phyloP scores from a whole-genome alignment of 1,140 invertebrate species.

The Drosophila elegans region DNA sequence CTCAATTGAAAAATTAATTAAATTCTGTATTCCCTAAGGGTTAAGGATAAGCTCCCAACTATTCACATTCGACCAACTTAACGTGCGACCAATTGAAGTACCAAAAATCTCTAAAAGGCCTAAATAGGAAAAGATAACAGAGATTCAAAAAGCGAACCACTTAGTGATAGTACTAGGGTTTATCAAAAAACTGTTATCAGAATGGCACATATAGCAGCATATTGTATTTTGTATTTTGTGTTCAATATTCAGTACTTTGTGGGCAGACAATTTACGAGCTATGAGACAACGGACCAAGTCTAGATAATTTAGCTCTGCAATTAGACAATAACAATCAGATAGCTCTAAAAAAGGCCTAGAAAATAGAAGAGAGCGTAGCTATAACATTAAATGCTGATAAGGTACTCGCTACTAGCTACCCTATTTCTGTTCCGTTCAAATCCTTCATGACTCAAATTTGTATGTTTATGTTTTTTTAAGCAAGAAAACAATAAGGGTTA shows the following conservation, averaged over 20 bases:
- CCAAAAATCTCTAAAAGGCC: slow-evolving; percentile 6
- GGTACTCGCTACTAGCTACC: no score
- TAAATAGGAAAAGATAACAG: not conserved
- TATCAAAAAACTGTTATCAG: slow-evolving; percentile 51
- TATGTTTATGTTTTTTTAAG: no score
- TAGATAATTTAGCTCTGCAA: slow-evolving; percentile 38
- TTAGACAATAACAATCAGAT: slow-evolving; percentile 49
- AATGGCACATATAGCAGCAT: slow-evolving; percentile 68
- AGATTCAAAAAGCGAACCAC: slow-evolving; percentile 6
- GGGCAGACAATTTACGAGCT: slow-evolving; percentile 25
- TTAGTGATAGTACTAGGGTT: slow-evolving; percentile 59
- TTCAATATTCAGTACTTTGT: not conserved
- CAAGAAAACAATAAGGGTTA: no score
- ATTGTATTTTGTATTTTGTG: slow-evolving; percentile 15
- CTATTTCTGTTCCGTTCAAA: no score
- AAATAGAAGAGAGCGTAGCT: slow-evolving; percentile 17
- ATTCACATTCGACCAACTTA: slow-evolving; percentile 21
- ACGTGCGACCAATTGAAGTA: slow-evolving; percentile 26
- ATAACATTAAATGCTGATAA: slow-evolving; percentile 33
- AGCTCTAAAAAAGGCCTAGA: slow-evolving; percentile 43
- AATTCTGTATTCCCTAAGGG: not conserved
- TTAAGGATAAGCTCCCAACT: slow-evolving; percentile 24
- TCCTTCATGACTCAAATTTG: no score
- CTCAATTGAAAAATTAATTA: not conserved
- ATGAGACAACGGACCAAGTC: slow-evolving; percentile 13